These are phyloP conservation scores for Genyomyrus donnyi DNA, from an alignment of 2,113 vertebrate genomes.

Conservation along the genomic window DNA sequence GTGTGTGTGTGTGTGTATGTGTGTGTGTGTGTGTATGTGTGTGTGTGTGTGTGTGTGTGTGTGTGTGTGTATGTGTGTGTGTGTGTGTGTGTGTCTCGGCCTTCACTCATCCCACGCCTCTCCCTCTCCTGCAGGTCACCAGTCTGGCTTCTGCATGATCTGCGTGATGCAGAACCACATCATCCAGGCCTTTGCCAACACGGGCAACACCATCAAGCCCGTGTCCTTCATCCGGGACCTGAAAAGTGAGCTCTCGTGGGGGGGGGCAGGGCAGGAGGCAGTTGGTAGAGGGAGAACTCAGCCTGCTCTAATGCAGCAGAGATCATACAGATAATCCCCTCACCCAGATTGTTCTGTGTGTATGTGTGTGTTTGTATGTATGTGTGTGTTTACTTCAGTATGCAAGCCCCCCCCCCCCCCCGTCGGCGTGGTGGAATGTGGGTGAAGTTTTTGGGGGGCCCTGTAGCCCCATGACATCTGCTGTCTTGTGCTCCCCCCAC, in stretches of 20 bases:
- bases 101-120: not conserved
- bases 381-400: not conserved
- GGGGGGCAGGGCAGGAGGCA: not conserved
- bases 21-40: too few species aligned
- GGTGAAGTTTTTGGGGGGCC: not conserved
- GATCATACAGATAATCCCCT: not conserved
- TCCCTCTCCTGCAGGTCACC: constrained; percentile 67
- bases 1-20: too few species aligned
- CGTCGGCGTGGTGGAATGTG: not conserved
- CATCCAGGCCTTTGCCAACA: constrained; percentile 88
- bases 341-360: not conserved
- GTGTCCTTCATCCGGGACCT: constrained; percentile 85
- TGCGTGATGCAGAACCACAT: constrained; percentile 94
- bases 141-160: constrained; percentile 90
- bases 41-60: too few species aligned
- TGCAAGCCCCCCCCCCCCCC: not conserved
- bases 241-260: constrained; percentile 73
- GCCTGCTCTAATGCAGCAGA: not conserved
- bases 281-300: not conserved
- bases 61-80: too few species aligned
- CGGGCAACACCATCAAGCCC: constrained; percentile 84
- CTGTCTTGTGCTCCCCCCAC: not conserved
- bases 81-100: not conserved
- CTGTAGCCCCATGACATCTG: not conserved
- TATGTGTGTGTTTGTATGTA: too few species aligned